Conservation (phyloP, 2,797 vertebrate species). For the Hoplostethus atlanticus region DNA sequence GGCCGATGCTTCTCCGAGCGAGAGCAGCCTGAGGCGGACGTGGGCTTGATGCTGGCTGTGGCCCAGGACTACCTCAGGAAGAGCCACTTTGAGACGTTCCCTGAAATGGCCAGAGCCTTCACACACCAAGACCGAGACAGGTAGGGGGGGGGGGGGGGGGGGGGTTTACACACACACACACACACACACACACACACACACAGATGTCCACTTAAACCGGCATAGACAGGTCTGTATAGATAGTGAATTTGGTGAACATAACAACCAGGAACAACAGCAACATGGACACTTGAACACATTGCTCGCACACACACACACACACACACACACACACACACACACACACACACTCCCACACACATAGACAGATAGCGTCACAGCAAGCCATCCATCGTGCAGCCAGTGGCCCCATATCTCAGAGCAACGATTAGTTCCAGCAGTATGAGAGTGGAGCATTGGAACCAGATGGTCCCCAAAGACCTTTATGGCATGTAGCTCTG, state of each 20-base stretch:
- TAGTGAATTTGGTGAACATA: background rate
- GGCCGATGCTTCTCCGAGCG: conserved; percentile 81
- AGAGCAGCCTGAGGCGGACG: conserved; percentile 69
- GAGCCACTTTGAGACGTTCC: conserved; percentile 87
- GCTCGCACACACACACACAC: conserved; percentile 29
- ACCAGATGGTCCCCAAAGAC: conserved; percentile 81
- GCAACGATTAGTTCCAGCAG: conserved; percentile 83
- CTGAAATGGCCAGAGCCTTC: conserved; percentile 80
- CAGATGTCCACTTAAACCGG: conserved; percentile 11
- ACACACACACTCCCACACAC: conserved; percentile 41
- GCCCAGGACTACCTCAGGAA: conserved; percentile 89
- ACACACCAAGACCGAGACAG: conserved; percentile 84
- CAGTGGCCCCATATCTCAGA: conserved; percentile 72
- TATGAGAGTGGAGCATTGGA: conserved; percentile 80
- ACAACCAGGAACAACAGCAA: background rate
- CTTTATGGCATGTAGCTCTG: conserved; percentile 53
- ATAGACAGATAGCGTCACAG: conserved; percentile 65
- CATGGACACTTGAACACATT: background rate
- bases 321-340: conserved; percentile 42
- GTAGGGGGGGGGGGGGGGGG: too few relatives aligned
- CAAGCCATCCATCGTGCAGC: conserved; percentile 76
- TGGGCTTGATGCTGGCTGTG: conserved; percentile 80
- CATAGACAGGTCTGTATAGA: conserved; percentile 1
- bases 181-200: conserved; percentile 29
- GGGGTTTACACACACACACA: conserved; percentile 4